A percentile compares a stretch with the other conserved stretches of the same genome.
These are phyloP conservation scores for Ferrisia virgata DNA, from an alignment of 2,888 invertebrate species.

Conservation along the genomic window DNA sequence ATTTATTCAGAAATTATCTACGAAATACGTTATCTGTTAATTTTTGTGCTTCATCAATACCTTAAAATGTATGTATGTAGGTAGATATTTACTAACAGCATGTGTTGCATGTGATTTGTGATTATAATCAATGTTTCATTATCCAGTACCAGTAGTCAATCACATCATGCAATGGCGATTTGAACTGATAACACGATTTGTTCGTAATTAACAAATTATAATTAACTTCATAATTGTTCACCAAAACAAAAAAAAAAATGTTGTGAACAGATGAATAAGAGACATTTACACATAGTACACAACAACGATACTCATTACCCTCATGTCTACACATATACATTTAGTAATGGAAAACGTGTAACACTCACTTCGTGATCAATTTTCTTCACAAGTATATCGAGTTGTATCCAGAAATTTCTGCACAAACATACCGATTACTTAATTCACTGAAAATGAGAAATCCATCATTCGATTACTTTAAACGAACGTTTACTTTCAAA, in stretches of 20 bases:
- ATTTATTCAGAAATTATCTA: neutral
- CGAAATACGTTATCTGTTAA: neutral
- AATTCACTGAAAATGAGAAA: neutral
- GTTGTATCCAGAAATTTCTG: slow-evolving; percentile 7
- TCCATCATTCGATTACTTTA: neutral
- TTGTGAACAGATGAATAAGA: neutral
- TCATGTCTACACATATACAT: no score
- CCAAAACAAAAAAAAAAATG: no score
- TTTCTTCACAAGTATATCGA: neutral
- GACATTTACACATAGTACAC: no score
- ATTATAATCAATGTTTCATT: neutral
- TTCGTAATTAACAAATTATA: neutral
- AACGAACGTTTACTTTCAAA: no score
- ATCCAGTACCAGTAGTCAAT: neutral
- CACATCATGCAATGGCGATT: neutral
- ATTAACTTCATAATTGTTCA: neutral
- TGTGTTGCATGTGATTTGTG: neutral
- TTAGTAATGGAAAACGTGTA: neutral
- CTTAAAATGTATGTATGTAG: neutral
- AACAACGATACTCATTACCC: no score
- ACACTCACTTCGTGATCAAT: neutral
- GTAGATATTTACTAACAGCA: neutral
- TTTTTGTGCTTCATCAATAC: neutral
- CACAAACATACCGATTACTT: neutral
- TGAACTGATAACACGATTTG: neutral